Evolutionary conservation across 2,113 vertebrate species (phyloP), one percentile per base, ranked within the genome.

Genomic region (Sterna hirundo): DNA sequence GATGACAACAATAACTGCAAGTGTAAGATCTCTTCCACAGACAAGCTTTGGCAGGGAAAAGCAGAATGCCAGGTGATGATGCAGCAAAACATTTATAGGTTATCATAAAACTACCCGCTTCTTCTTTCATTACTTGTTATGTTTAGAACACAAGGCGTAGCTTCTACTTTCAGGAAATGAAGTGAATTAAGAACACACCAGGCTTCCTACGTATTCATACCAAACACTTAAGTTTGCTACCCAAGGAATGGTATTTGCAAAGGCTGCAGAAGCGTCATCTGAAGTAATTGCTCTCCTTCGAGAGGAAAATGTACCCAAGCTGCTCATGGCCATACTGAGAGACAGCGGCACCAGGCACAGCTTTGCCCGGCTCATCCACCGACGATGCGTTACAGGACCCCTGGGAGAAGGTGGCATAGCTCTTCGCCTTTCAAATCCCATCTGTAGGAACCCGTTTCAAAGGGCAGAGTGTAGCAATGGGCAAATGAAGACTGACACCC

Each of bases 271-370:
- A 78, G 11, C 22, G 11, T 14, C 6, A 9, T 5, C 44, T 22
- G 49, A 42, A 68, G 60, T 23, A 21, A 30, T 1, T 6, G 6
- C 18, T 16, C 10, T 40, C 10, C 54, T 58, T 38, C 1, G 3
- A 44, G 77, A 47, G 46, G 52, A 26, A 79, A 66, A 57, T 2
- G 10, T 2, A 6, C 8, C 22, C 27, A 4, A 34, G 19, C 22
- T 3, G 9, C 25, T 58, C 32, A 11, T 0, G 5, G n/a, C n/a
- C 2, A 5, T 3, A 12, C 3, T 0, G 30, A 40, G 34, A 61
- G 36, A 11, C 16, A 30, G 40, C 0, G 0, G 27, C 42, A 65
- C 21, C 9, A 6, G 38, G 29, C 46, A 8, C 5, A 1, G 34
- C 55, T 71, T n/a, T 9, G 2, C 47, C 47, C 0, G 1, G 38